Evolutionary conservation across 2,888 invertebrate genomes (phyloP), one percentile per base, ranked within the genome.

Genomic region (Disparrhopalites patrizii): DNA sequence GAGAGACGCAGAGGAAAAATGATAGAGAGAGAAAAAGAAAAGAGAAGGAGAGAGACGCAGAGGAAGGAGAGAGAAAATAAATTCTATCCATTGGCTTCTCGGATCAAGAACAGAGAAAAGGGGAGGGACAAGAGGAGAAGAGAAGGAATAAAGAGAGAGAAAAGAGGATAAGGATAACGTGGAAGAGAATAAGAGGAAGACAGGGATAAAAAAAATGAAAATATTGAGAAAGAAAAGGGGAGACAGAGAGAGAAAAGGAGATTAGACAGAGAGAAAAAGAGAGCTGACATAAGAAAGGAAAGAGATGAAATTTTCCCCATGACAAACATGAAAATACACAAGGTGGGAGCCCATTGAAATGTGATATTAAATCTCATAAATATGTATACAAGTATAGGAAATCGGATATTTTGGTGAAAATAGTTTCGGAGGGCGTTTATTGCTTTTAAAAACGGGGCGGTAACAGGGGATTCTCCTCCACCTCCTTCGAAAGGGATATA

Each of bases 341-440:
- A n/a, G n/a, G n/a, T n/a, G n/a, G n/a, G n/a, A n/a, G n/a, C n/a
- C n/a, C n/a, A n/a, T 47, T 47, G 47, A 47, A 47, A 47, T 47
- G 47, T 13, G 47, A 47, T 47, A 47, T 47, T 3, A 18, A 10
- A 47, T 20, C 5, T n/a, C n/a, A n/a, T n/a, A n/a, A n/a, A n/a
- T n/a, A n/a, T n/a, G n/a, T n/a, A n/a, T n/a, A 23, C 51, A 65
- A 43, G 52, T 57, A 64, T 25, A 31, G 43, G 68, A 68, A 68
- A 68, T 57, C 36, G 58, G 68, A 68, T 68, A 67, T 65, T 68
- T 54, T 54, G 61, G 62, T 55, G 61, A 67, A 68, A 56, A 43
- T 40, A 51, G n/a, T 65, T 65, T 57, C 25, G 20, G 50, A 57
- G 64, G 64, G 64, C 64, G 64, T 65, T 62, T n/a, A 40, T 65